Conservation (phyloP, 2,888 invertebrate species). For the Dryadula phaetusa region DNA sequence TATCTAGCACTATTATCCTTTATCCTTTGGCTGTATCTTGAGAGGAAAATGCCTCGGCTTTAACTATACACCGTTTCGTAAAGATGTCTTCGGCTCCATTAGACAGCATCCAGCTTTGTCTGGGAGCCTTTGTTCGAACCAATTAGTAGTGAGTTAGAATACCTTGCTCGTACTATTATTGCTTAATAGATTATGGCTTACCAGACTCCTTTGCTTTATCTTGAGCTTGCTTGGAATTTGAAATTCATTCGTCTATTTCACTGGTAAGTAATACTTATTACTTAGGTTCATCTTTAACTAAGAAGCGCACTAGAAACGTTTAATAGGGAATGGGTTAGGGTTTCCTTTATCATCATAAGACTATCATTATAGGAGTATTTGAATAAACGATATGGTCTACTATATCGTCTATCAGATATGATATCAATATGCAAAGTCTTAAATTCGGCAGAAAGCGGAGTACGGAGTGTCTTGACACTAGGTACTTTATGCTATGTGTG, state of each 20-base stretch:
- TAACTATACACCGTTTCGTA: constrained; percentile 51
- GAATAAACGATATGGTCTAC: no score
- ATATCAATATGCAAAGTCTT: no score
- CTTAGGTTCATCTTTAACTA: neutral
- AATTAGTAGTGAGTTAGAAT: constrained; percentile 59
- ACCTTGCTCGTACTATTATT: constrained; percentile 58
- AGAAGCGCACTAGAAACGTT: neutral
- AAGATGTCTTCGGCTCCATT: constrained; percentile 65
- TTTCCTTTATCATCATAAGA: no score
- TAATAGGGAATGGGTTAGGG: no score
- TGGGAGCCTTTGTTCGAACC: constrained; percentile 70
- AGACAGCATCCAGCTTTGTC: constrained; percentile 59
- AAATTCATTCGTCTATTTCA: constrained; percentile 33
- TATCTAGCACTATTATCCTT: constrained; percentile 43
- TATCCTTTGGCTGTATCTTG: constrained; percentile 43
- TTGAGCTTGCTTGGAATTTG: constrained; percentile 43
- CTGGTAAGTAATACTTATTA: constrained; percentile 9
- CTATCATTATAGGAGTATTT: no score
- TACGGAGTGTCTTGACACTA: no score
- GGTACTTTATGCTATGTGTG: no score
- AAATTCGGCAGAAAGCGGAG: no score
- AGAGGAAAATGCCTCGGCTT: constrained; percentile 43
- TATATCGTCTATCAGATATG: no score
- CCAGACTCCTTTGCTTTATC: constrained; percentile 58
- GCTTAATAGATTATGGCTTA: constrained; percentile 71